Evolutionary conservation across 2,113 vertebrate genomes (phyloP), one percentile per base, ranked within the genome.

Genomic region (Tor tambroides): DNA sequence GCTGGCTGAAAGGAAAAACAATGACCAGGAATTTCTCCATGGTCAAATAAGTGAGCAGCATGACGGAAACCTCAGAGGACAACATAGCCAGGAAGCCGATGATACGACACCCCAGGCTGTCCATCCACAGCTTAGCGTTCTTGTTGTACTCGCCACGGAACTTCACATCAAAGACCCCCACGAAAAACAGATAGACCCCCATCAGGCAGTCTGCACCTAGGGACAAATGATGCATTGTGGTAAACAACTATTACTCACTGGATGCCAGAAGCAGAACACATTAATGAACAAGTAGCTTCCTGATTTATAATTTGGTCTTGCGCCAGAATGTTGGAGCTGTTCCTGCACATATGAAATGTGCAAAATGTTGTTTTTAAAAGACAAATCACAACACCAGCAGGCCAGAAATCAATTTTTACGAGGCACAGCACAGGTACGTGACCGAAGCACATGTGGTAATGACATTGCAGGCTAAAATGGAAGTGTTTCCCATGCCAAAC

Each of bases 171-270:
- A 93, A 97, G 83, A 95, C 88, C 0, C 96, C 96, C 15, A 95
- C 89, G 15, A 96, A 96, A 87, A 97, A 96, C 38, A 97, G 92
- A 69, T 97, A 97, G n/a, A 97, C 90, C 0, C 96, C 96, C 96
- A 96, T 97, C 86, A 97, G 94, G 89, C 95, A 97, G 91, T 96
- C 97, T 6, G 96, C 96, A 95, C 95, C 96, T 97, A 15, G 14
- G 32, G 21, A 67, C 6, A 23, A 56, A 84, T 10, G 23, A 83
- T 41, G 61, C 61, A 38, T 30, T 26, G 12, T 30, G 28, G 78
- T 76, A 76, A 76, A 46, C 26, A 46, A 12, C 41, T 17, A 17
- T 28, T 49, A 76, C 74, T 76, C 72, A 76, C 23, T 41, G 10
- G 23, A 76, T 46, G 41, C 12, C 41, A 49, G 38, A 46, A 76